Conservation (phyloP, 2,113 vertebrate genomes). For the Corythornis vintsioides region DNA sequence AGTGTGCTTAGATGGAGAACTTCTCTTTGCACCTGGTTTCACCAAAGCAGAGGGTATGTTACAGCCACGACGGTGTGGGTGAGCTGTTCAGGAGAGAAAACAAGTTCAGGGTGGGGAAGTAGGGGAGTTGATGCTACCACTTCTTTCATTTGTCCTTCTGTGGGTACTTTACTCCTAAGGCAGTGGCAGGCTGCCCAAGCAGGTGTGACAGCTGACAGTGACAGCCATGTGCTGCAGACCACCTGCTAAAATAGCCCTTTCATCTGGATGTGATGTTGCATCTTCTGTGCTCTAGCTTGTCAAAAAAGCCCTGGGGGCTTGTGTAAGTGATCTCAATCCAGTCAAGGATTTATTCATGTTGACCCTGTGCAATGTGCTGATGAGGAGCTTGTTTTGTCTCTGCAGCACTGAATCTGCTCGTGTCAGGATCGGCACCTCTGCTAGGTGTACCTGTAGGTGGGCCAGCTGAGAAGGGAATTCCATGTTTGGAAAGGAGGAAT, state of each 20-base stretch:
- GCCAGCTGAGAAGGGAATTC: not conserved
- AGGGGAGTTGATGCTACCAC: not conserved
- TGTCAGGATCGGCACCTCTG: not conserved
- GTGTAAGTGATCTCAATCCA: not conserved
- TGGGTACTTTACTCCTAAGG: rapidly evolving
- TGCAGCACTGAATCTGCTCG: not conserved
- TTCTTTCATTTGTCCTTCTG: not conserved
- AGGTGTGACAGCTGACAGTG: not conserved
- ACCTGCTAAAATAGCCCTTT: not conserved
- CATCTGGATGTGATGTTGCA: not conserved
- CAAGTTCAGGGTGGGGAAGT: not conserved
- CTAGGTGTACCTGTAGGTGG: not conserved
- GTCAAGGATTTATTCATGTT: not conserved
- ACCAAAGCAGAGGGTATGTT: not conserved
- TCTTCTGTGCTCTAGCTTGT: not conserved
- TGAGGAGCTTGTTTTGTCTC: not conserved
- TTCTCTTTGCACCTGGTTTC: not conserved
- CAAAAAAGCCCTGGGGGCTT: not conserved
- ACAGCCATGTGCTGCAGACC: not conserved
- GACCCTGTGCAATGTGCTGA: not conserved
- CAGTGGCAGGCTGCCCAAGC: not conserved
- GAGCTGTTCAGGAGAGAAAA: not conserved
- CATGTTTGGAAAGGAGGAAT: not conserved
- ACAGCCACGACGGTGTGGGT: not conserved
- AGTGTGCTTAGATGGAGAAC: not conserved